Evolutionary conservation across 2,113 vertebrate genomes (phyloP).

Genomic region (Phaethon lepturus): DNA sequence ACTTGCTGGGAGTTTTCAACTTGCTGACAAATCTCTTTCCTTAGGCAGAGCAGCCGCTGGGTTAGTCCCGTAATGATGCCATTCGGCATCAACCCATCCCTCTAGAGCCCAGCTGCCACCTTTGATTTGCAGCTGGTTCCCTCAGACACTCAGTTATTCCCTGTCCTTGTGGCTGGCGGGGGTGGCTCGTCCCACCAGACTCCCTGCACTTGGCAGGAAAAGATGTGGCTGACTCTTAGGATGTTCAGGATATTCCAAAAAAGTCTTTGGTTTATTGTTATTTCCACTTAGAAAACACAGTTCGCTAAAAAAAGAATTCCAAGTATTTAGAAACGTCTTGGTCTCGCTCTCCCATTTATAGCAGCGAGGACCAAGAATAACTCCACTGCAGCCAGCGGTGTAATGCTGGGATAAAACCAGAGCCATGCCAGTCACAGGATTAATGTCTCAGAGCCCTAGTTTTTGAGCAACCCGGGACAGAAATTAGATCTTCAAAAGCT

Average conservation of each 20-base stretch:
- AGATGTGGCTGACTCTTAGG: background rate
- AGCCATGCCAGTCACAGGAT: background rate
- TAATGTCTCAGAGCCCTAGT: background rate
- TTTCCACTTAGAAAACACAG: background rate
- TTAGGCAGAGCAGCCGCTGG: background rate
- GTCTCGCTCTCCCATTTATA: background rate
- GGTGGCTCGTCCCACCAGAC: rapidly evolving
- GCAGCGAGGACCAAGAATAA: background rate
- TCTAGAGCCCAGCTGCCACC: background rate
- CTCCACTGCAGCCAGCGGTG: background rate
- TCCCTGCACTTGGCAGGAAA: background rate
- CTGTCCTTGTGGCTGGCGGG: background rate
- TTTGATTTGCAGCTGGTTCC: background rate
- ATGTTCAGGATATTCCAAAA: background rate
- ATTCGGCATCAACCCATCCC: background rate
- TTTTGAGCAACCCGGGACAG: background rate
- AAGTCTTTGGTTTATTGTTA: background rate
- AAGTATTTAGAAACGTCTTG: background rate
- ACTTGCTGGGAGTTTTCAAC: background rate
- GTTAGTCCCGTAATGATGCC: background rate
- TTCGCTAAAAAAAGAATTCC: background rate
- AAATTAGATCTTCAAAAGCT: conserved; percentile 1
- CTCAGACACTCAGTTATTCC: background rate
- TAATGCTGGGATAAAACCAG: background rate
- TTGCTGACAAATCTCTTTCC: background rate